A percentile compares a stretch with the other conserved stretches of the same genome.
Evolutionary conservation across 2,797 vertebrate genomes (phyloP).

Genomic region (Cuniculus paca): DNA sequence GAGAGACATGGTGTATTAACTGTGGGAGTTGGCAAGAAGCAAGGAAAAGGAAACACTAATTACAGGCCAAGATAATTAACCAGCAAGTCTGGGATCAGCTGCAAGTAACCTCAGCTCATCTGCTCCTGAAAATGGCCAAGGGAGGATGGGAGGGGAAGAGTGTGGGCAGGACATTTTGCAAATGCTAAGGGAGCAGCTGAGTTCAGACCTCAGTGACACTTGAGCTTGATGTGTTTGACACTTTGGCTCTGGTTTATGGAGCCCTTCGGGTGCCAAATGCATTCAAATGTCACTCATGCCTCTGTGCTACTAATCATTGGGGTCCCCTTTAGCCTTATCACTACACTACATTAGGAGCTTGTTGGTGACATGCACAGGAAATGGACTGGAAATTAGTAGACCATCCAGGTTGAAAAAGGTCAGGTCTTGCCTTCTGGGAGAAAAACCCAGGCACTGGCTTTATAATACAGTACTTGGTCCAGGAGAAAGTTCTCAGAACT

Average conservation of each 20-base stretch:
- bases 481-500: not conserved
- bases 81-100: slow-evolving; percentile 75
- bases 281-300: slow-evolving; percentile 73
- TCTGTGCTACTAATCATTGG: slow-evolving; percentile 68
- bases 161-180: slow-evolving; percentile 66
- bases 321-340: slow-evolving; percentile 60
- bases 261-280: slow-evolving; percentile 76
- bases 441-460: slow-evolving; percentile 40
- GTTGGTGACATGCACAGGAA: slow-evolving; percentile 65
- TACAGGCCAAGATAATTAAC: slow-evolving; percentile 76
- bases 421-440: slow-evolving; percentile 70
- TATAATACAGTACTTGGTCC: not conserved
- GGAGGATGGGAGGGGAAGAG: not conserved
- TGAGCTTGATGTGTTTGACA: slow-evolving; percentile 72
- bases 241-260: slow-evolving; percentile 56
- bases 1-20: slow-evolving; percentile 57
- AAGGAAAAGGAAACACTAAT: slow-evolving; percentile 74
- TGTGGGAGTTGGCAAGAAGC: slow-evolving; percentile 43
- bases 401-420: slow-evolving; percentile 67
- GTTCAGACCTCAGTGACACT: slow-evolving; percentile 74
- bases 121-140: slow-evolving; percentile 74
- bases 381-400: slow-evolving; percentile 77
- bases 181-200: slow-evolving; percentile 77
- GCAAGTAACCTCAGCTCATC: slow-evolving; percentile 74
- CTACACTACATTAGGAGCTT: slow-evolving; percentile 68